Evolutionary conservation across 2,797 vertebrate species (phyloP).

Genomic region (Sebastes alutus): DNA sequence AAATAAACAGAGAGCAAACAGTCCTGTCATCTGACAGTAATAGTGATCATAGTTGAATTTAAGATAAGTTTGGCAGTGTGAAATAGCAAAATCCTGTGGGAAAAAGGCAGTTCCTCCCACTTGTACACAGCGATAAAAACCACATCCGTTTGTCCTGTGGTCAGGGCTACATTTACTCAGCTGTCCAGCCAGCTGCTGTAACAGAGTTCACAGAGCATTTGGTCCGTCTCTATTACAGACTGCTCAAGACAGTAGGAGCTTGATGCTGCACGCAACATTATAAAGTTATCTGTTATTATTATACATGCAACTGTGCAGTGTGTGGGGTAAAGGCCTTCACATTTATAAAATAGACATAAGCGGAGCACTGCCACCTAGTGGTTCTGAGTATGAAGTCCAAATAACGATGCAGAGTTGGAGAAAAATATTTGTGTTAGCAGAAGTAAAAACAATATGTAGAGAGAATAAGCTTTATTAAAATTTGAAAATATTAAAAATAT

Average conservation of each 20-base stretch:
- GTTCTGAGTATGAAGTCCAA: not conserved
- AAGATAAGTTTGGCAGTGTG: not conserved
- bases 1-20: constrained; percentile 7
- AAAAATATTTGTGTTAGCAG: not conserved
- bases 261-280: not conserved
- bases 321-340: not conserved
- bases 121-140: constrained; percentile 1
- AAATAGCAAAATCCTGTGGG: not conserved
- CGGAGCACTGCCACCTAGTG: constrained; percentile 65
- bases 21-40: constrained; percentile 1
- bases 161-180: constrained; percentile 48
- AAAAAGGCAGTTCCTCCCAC: constrained; percentile 10
- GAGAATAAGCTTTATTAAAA: constrained; percentile 57
- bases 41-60: not conserved
- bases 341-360: not conserved
- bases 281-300: not conserved
- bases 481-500: constrained; percentile 33
- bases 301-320: not conserved
- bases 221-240: not conserved
- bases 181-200: constrained; percentile 28
- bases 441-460: not conserved
- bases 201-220: constrained; percentile 2
- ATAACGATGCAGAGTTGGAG: not conserved
- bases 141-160: constrained; percentile 50
- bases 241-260: not conserved